Percentiles rank a stretch among this genome's conserved stretches.
Conservation (phyloP, 92 coral and sea anemone species). For the Phenganax marumi region DNA sequence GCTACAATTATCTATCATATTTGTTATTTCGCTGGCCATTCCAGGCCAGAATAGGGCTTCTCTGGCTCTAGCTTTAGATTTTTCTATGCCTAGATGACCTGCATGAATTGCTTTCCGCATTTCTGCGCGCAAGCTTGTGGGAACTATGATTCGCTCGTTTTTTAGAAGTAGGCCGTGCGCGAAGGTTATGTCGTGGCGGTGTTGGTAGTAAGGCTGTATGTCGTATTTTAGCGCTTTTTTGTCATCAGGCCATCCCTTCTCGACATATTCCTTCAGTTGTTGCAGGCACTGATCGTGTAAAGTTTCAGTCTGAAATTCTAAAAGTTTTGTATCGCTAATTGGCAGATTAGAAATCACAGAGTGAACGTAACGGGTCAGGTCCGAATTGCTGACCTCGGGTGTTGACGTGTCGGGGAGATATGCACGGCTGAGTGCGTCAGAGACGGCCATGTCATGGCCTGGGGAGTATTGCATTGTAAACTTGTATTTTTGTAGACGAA, state of each 20-base stretch:
- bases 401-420: no score
- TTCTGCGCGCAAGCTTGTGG: slow-evolving; percentile 51
- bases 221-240: slow-evolving; percentile 26
- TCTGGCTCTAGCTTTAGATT: slow-evolving; percentile 55
- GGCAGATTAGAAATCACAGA: slow-evolving; percentile 15
- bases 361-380: no score
- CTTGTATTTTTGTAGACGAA: slow-evolving; percentile 49
- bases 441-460: slow-evolving; percentile 41
- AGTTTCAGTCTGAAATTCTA: slow-evolving; percentile 14
- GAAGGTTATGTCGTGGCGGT: slow-evolving; percentile 59
- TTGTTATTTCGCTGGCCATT: slow-evolving; percentile 26
- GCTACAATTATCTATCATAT: slow-evolving; percentile 54
- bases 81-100: slow-evolving; percentile 65
- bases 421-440: slow-evolving; percentile 36
- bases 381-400: no score
- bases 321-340: slow-evolving; percentile 49
- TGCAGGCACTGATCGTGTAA: no score
- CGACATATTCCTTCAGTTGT: no score
- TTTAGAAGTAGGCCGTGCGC: slow-evolving; percentile 55
- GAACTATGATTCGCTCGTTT: slow-evolving; percentile 51
- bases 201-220: slow-evolving; percentile 56
- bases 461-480: slow-evolving; percentile 44
- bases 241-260: slow-evolving; percentile 39
- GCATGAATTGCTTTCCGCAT: slow-evolving; percentile 52
- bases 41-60: slow-evolving; percentile 63